Evolutionary conservation across 92 coral and sea anemone species (phyloP).

Genomic region (Virgularia gustaviana): DNA sequence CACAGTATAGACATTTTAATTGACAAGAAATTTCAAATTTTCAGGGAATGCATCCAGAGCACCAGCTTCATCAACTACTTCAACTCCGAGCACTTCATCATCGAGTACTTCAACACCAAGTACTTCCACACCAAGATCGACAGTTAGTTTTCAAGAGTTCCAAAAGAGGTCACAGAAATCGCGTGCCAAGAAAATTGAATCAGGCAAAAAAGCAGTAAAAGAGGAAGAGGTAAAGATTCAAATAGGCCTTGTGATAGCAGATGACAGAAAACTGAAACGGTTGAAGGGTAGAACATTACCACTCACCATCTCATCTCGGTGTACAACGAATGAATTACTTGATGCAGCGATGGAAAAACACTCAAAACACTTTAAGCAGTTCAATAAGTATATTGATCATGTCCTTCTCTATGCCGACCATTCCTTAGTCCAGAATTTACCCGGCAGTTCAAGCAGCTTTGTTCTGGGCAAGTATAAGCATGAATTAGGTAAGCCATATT

Average conservation of each 20-base stretch:
- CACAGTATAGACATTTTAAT: not conserved
- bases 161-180: not conserved
- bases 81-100: not conserved
- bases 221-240: not conserved
- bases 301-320: not conserved
- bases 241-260: not conserved
- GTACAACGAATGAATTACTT: not conserved
- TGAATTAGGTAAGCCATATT: slow-evolving; percentile 8
- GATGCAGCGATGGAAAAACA: slow-evolving; percentile 2
- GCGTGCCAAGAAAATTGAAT: not conserved
- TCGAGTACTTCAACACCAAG: not conserved
- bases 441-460: not conserved
- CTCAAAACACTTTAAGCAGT: slow-evolving; percentile 4
- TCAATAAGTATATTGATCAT: not conserved
- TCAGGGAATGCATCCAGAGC: not conserved
- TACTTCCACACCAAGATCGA: not conserved
- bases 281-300: not conserved
- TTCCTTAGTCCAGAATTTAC: not conserved
- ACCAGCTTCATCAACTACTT: not conserved
- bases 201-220: not conserved
- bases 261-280: not conserved
- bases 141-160: not conserved
- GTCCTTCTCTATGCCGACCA: slow-evolving; percentile 2
- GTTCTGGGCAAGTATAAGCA: not conserved
- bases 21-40: not conserved